A percentile compares a stretch with the other conserved stretches of the same genome.
Conservation (phyloP, 2,888 invertebrate species). For the Yponomeuta plumbellus region DNA sequence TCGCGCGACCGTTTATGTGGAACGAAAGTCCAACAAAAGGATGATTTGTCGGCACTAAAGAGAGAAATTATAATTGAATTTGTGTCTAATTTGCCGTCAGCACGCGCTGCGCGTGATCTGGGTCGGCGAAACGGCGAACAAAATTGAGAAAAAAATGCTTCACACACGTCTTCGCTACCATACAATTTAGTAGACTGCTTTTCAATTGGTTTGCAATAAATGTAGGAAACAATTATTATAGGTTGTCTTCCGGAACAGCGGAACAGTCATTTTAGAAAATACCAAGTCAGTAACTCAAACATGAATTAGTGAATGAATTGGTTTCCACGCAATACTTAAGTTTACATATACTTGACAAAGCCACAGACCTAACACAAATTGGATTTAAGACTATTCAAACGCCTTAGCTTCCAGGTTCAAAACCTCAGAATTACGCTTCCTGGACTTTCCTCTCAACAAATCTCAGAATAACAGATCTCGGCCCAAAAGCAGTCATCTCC, state of each 20-base stretch:
- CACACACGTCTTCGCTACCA: conserved; percentile 23
- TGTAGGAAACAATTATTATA: conserved; percentile 17
- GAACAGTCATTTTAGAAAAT: not conserved
- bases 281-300: too few species aligned
- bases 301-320: too few species aligned
- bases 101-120: conserved; percentile 30
- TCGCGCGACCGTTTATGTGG: conserved; percentile 5
- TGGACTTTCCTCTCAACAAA: too few species aligned
- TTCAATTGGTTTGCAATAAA: conserved; percentile 19
- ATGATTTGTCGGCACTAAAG: conserved; percentile 24
- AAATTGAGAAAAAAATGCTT: conserved; percentile 25
- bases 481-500: too few species aligned
- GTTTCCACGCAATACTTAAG: too few species aligned
- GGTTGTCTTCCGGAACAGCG: not conserved
- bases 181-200: not conserved
- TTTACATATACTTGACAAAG: too few species aligned
- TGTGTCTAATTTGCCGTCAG: conserved; percentile 30
- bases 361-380: too few species aligned
- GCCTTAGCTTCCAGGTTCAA: too few species aligned
- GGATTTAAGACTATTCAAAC: too few species aligned
- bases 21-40: conserved; percentile 19
- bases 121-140: conserved; percentile 34
- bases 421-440: too few species aligned
- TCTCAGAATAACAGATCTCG: too few species aligned
- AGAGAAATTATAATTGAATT: conserved; percentile 32